Evolutionary conservation across 2,888 invertebrate genomes (phyloP), one percentile per base, ranked within the genome.

Genomic region (Elysia crispata): DNA sequence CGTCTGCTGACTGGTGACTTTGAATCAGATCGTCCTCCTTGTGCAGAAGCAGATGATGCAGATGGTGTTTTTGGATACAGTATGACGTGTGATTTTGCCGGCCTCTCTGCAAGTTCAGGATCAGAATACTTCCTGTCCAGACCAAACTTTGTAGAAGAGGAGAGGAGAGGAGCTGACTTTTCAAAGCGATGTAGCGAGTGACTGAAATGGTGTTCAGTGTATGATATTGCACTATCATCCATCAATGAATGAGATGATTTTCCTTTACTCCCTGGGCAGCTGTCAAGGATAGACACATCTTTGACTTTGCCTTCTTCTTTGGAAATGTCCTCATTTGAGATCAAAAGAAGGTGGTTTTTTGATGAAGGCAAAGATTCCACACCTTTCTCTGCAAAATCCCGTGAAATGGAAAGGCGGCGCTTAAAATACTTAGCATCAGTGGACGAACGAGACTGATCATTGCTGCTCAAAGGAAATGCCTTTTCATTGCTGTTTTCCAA

Each of bases 381-480:
- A 41, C 79, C 60, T 31, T 86, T 84, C n/a, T 85, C 84, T 30
- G 81, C 80, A 5, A 84, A 60, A n/a, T 70, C 70, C 66, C 83
- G 84, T 13, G 86, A 85, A 1, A 83, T 75, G 11, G 83, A 82
- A 20, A 86, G 75, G 25, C 85, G 81, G 57, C 76, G 76, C 54
- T 72, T 80, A 33, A 81, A 82, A 31, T 82, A 81, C 77, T 81
- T 64, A 77, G 74, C 64, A 79, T 79, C 50, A 41, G 78, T 33
- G 11, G 83, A 81, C 25, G 84, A 83, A 0, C 79, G 74, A 11
- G 79, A 67, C 33, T 79, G 74, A 33, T 57, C 60, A 1, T 28
- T 33, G 8, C 25, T 1, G 8, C 73, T 64, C 41, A 3, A 3
- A 41, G 41, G 41, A 41, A 41, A 41, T 11, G 41, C 11, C 41